These are phyloP conservation scores for Eupithecia abbreviata DNA, from an alignment of 2,888 invertebrate genomes.

Conservation along the genomic window DNA sequence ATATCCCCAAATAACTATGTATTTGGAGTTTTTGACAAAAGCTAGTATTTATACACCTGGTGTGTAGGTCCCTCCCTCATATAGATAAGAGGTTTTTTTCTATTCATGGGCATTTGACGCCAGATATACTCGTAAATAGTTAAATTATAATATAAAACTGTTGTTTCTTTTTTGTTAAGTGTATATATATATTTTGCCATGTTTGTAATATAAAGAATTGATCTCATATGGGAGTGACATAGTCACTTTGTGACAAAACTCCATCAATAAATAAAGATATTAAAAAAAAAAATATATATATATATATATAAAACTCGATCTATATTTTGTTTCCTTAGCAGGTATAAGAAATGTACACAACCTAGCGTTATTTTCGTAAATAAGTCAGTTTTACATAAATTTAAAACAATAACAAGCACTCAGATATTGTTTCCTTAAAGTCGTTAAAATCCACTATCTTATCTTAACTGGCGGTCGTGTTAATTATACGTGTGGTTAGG, in stretches of 20 bases:
- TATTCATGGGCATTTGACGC: neutral
- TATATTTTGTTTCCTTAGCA: neutral
- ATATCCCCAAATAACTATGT: neutral
- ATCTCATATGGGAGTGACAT: too few relatives aligned
- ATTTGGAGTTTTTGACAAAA: neutral
- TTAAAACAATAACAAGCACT: constrained; percentile 5
- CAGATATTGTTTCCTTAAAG: constrained; percentile 26
- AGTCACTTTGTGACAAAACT: too few relatives aligned
- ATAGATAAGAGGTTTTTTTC: too few relatives aligned
- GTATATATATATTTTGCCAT: too few relatives aligned
- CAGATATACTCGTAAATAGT: neutral
- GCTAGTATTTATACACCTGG: neutral
- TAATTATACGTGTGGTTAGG: neutral
- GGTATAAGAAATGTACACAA: neutral
- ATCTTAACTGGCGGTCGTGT: constrained; percentile 16
- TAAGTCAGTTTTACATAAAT: neutral
- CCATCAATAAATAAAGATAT: too few relatives aligned
- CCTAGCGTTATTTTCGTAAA: neutral
- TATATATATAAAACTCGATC: too few relatives aligned
- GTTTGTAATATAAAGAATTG: too few relatives aligned
- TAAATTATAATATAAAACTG: too few relatives aligned
- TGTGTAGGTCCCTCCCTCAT: too few relatives aligned
- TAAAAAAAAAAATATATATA: too few relatives aligned
- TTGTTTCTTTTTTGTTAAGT: too few relatives aligned
- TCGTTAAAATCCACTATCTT: constrained; percentile 16